phyloP scores from a whole-genome alignment of 2,797 vertebrate genomes.

The Manis javanica region DNA sequence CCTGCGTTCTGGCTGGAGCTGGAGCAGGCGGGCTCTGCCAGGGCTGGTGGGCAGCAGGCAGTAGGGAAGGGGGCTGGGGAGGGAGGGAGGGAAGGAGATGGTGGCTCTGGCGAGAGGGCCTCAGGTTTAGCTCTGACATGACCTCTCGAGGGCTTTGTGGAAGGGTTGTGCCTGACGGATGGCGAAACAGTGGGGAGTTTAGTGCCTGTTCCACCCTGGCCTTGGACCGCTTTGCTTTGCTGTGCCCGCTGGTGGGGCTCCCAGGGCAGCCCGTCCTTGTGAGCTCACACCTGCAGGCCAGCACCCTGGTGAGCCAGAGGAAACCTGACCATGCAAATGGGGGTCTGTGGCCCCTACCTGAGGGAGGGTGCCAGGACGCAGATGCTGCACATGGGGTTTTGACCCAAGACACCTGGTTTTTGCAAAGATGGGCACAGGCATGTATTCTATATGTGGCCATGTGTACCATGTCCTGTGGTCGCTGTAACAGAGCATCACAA shows the following conservation, averaged over 20 bases:
- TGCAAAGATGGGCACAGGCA: background rate
- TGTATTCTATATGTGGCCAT: background rate
- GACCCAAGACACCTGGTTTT: background rate
- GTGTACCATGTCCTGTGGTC: accelerated
- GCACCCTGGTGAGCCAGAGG: background rate
- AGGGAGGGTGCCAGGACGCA: background rate
- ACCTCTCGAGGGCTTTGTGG: background rate
- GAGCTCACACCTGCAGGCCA: no score
- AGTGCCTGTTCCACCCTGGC: background rate
- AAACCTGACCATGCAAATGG: accelerated
- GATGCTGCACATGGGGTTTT: background rate
- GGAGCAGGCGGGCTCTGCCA: background rate
- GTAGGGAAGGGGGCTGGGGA: no score
- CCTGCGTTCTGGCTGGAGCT: no score
- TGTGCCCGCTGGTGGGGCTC: background rate
- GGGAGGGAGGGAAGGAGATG: background rate
- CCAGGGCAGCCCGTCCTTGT: accelerated
- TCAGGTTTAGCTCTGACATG: background rate
- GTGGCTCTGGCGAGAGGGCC: background rate
- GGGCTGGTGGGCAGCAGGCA: background rate
- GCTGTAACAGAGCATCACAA: background rate
- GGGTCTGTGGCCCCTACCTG: background rate
- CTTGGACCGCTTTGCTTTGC: background rate
- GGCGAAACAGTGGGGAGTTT: background rate
- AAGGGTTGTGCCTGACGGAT: background rate